Percentiles rank a stretch among this genome's conserved stretches.
These are phyloP conservation scores for Eucidaris tribuloides DNA, from an alignment of 35 echinoderm and acorn worm species.

Conservation along the genomic window DNA sequence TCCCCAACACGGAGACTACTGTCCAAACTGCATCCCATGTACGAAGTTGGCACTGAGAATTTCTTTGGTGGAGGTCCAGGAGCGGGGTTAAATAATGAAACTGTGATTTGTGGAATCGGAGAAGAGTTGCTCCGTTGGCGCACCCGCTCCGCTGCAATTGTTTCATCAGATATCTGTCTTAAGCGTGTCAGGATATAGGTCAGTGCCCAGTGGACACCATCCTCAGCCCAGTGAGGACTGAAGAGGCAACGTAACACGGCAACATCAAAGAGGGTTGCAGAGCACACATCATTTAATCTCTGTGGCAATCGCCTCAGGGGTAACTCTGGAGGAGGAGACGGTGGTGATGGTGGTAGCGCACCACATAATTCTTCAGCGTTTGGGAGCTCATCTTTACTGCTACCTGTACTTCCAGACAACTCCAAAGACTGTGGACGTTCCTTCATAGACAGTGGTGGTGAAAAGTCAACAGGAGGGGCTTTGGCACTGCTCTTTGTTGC, in stretches of 20 bases:
- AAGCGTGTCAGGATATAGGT: slow-evolving; percentile 81
- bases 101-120: slow-evolving; percentile 89
- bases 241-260: slow-evolving; percentile 95
- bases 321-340: slow-evolving; percentile 18
- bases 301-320: slow-evolving; percentile 34
- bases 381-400: not conserved
- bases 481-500: not conserved
- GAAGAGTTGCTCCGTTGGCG: slow-evolving; percentile 92
- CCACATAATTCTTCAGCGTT: not conserved
- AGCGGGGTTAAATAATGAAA: slow-evolving; percentile 85
- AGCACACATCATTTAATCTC: slow-evolving; percentile 78
- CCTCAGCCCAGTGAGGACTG: slow-evolving; percentile 90
- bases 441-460: not conserved
- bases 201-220: slow-evolving; percentile 93
- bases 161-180: slow-evolving; percentile 84
- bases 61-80: slow-evolving; percentile 82
- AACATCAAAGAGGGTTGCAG: slow-evolving; percentile 96
- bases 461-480: not conserved
- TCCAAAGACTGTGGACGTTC: slow-evolving; percentile 1
- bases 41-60: slow-evolving; percentile 74
- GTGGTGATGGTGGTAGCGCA: not conserved
- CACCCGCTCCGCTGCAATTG: slow-evolving; percentile 75
- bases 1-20: slow-evolving; percentile 5
- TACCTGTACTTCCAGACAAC: not conserved
- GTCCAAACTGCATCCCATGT: slow-evolving; percentile 27